phyloP scores from a whole-genome alignment of 2,113 vertebrate species.

The Dasyornis broadbenti region DNA sequence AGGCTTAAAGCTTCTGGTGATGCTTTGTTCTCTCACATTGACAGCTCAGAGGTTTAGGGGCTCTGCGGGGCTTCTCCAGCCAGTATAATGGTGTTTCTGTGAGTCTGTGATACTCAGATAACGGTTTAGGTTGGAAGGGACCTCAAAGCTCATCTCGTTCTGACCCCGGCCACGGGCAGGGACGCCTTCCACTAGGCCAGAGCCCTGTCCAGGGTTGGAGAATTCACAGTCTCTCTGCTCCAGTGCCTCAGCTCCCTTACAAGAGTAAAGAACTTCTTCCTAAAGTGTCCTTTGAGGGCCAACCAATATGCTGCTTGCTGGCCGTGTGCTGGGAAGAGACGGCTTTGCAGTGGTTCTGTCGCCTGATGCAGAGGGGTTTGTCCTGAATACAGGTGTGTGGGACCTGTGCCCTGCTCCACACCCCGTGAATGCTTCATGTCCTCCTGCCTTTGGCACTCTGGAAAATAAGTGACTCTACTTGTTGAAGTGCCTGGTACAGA shows the following conservation, averaged over 20 bases:
- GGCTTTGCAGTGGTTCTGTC: fast-evolving
- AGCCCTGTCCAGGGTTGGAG: neutral
- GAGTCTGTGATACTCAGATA: neutral
- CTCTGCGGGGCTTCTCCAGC: neutral
- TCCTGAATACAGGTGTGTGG: neutral
- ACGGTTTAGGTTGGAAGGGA: neutral
- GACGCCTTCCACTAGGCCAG: neutral
- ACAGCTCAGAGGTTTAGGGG: neutral
- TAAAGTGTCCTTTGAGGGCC: neutral
- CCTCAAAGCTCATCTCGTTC: neutral
- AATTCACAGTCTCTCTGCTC: neutral
- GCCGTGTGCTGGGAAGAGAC: neutral
- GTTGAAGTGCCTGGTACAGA: neutral
- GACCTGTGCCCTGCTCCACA: neutral
- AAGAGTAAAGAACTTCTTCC: neutral
- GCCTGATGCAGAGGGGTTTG: fast-evolving
- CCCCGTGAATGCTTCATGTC: fast-evolving
- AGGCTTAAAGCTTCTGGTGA: neutral
- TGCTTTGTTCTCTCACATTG: neutral
- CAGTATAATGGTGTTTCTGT: neutral
- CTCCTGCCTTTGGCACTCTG: neutral
- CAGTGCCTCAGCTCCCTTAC: neutral
- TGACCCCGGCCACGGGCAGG: neutral
- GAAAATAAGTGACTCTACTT: neutral
- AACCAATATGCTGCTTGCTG: neutral